Conservation (phyloP, 2,797 vertebrate genomes). For the Prunella strophiata region DNA sequence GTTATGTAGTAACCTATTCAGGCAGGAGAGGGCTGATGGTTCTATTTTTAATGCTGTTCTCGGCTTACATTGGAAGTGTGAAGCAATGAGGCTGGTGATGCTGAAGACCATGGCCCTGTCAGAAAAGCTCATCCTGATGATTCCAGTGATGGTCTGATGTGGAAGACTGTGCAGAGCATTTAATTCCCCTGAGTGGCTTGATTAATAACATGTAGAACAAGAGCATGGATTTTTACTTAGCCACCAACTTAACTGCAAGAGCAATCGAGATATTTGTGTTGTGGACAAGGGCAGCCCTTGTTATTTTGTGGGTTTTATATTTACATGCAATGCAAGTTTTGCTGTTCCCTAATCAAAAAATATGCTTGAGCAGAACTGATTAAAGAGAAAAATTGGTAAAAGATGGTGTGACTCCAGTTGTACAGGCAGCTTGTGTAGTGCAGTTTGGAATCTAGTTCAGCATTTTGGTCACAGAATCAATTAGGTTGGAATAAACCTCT, state of each 20-base stretch:
- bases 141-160: background rate
- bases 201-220: background rate
- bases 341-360: background rate
- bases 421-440: background rate
- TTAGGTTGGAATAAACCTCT: background rate
- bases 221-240: background rate
- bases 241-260: background rate
- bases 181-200: background rate
- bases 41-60: constrained; percentile 41
- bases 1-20: constrained; percentile 50
- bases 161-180: background rate
- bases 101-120: background rate
- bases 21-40: constrained; percentile 8
- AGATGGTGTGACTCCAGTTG: background rate
- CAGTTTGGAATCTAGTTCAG: background rate
- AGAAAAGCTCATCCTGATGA: background rate
- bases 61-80: constrained; percentile 34
- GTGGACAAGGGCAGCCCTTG: background rate
- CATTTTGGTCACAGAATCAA: background rate
- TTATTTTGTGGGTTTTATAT: background rate
- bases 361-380: background rate
- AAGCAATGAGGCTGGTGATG: background rate
- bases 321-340: background rate
- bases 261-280: background rate
- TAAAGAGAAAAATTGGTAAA: background rate